Percentiles rank a stretch among this genome's conserved stretches.
Evolutionary conservation across 2,888 invertebrate species (phyloP).

Genomic region (Meteorus cinctellus): DNA sequence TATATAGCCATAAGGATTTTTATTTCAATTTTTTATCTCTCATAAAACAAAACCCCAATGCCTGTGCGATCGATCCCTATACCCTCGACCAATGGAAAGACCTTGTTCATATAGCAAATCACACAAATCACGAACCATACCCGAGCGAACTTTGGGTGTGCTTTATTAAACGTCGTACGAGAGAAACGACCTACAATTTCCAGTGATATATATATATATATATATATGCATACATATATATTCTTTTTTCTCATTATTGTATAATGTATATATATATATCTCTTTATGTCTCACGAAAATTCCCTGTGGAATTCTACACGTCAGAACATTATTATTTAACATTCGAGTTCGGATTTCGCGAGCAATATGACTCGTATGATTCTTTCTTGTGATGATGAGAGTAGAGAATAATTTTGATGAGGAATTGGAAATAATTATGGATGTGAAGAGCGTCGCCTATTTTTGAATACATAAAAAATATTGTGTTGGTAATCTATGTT

Average conservation of each 20-base stretch:
- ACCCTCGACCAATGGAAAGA: slow-evolving; percentile 5
- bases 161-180: slow-evolving; percentile 24
- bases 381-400: background rate
- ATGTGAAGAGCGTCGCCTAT: too few relatives aligned
- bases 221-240: background rate
- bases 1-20: background rate
- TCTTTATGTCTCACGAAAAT: background rate
- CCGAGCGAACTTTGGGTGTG: background rate
- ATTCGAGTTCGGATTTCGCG: slow-evolving; percentile 18
- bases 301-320: slow-evolving; percentile 21
- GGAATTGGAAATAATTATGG: background rate
- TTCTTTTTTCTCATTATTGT: background rate
- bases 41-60: background rate
- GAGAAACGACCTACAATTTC: slow-evolving; percentile 12
- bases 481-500: too few relatives aligned
- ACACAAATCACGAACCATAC: slow-evolving; percentile 10
- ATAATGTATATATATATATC: background rate
- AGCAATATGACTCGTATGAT: background rate
- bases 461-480: too few relatives aligned
- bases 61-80: background rate
- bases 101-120: slow-evolving; percentile 16
- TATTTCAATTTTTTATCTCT: background rate
- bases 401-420: background rate
- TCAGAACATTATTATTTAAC: slow-evolving; percentile 16
- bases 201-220: background rate